phyloP scores from a whole-genome alignment of 2,113 vertebrate species.

The Pluvialis apricaria region DNA sequence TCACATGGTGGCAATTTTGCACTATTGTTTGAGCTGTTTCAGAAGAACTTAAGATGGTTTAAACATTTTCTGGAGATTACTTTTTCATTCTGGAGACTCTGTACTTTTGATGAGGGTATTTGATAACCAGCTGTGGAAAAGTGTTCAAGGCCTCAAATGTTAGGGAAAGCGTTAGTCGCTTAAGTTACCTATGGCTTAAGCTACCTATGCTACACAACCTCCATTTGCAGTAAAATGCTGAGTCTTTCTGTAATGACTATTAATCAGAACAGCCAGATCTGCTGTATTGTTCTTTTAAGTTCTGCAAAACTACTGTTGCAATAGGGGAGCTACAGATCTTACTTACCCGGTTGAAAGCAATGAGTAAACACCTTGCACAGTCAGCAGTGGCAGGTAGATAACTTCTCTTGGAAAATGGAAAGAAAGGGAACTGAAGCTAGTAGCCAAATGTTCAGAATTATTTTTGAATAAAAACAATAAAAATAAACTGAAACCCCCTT shows the following conservation, averaged over 20 bases:
- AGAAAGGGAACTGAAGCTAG: background rate
- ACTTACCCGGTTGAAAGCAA: background rate
- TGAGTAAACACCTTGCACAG: background rate
- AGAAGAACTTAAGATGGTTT: background rate
- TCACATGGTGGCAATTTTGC: background rate
- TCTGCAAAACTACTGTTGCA: background rate
- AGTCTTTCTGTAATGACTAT: background rate
- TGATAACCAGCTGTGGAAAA: background rate
- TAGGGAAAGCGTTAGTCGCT: background rate
- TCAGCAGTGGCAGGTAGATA: background rate
- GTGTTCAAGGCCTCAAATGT: background rate
- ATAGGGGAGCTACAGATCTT: background rate
- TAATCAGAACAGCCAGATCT: background rate
- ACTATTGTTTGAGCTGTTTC: background rate
- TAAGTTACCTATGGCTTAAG: background rate
- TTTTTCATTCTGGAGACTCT: background rate
- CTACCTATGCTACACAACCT: background rate
- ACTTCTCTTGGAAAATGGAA: background rate
- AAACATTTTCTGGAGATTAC: background rate
- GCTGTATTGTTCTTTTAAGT: background rate
- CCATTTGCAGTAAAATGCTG: background rate
- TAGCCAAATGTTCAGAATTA: background rate
- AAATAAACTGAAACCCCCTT: background rate
- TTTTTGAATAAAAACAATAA: background rate
- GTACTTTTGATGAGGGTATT: background rate